These are phyloP conservation scores for Petrocephalus schoutedeni DNA, from an alignment of 2,797 vertebrate species.

Conservation along the genomic window DNA sequence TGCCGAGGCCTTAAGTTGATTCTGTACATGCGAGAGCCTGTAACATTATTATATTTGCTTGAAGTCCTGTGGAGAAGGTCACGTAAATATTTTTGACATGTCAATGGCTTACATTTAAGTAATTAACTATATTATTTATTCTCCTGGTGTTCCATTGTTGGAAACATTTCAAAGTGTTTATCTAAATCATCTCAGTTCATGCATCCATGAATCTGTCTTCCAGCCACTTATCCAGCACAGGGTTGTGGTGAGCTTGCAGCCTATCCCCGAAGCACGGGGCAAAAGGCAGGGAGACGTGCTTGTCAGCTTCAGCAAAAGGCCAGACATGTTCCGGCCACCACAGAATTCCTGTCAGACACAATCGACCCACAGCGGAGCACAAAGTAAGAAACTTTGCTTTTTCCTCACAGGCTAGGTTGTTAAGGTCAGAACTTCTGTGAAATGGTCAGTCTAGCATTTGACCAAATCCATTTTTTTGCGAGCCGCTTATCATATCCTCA, in stretches of 20 bases:
- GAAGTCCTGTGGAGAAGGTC: not conserved
- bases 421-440: not conserved
- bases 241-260: not conserved
- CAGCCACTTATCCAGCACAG: not conserved
- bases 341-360: not conserved
- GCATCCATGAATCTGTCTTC: not conserved
- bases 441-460: not conserved
- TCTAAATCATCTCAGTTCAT: not conserved
- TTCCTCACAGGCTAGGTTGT: not conserved
- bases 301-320: not conserved
- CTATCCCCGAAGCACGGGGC: not conserved
- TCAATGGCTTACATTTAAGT: not conserved
- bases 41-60: not conserved
- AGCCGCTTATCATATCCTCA: not conserved
- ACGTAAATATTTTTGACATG: not conserved
- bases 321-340: not conserved
- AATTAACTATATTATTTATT: constrained; percentile 2
- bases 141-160: not conserved
- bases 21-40: not conserved
- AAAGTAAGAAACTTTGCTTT: not conserved
- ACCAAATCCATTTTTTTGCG: not conserved
- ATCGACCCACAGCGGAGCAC: not conserved
- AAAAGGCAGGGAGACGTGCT: not conserved
- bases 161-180: not conserved
- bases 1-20: not conserved